A percentile compares a stretch with the other conserved stretches of the same genome.
These are phyloP conservation scores for Eristalis arbustorum DNA, from an alignment of 2,888 invertebrate genomes.

Conservation along the genomic window DNA sequence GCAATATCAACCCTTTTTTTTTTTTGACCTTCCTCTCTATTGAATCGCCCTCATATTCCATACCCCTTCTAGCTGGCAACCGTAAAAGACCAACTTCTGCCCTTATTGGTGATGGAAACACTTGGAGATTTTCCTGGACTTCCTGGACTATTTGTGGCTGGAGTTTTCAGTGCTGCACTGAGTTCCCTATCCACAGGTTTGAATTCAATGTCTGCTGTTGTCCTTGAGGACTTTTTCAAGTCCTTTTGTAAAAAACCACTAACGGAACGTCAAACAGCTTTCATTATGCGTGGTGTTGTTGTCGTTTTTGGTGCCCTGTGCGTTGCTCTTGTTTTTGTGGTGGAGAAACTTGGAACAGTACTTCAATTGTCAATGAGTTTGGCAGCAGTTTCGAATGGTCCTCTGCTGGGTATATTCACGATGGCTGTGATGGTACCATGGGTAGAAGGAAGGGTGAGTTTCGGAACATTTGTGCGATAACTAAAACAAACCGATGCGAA, in stretches of 20 bases:
- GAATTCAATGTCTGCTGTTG: constrained; percentile 88
- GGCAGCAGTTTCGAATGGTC: constrained; percentile 85
- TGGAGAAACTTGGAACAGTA: constrained; percentile 86
- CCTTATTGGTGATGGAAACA: constrained; percentile 92
- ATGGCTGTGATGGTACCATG: constrained; percentile 86
- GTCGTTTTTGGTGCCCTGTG: constrained; percentile 84
- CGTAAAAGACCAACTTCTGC: constrained; percentile 90
- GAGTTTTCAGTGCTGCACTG: constrained; percentile 94
- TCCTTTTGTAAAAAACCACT: constrained; percentile 81
- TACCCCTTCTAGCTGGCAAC: constrained; percentile 82
- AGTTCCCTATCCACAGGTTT: constrained; percentile 90
- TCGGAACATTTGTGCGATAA: not conserved
- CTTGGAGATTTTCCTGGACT: constrained; percentile 89
- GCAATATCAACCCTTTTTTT: constrained; percentile 53
- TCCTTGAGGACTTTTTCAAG: constrained; percentile 87
- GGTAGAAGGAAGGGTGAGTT: constrained; percentile 82
- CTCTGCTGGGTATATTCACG: constrained; percentile 85
- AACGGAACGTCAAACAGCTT: constrained; percentile 82
- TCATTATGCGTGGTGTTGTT: constrained; percentile 85
- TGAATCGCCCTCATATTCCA: constrained; percentile 31
- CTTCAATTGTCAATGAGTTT: constrained; percentile 85
- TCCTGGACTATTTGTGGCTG: constrained; percentile 93
- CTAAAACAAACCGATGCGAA: constrained; percentile 44
- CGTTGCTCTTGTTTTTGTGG: constrained; percentile 83
- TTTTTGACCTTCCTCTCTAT: constrained; percentile 43